Base-by-base conservation (phyloP, 2,888 invertebrate species). In the Clitarchus hookeri region DNA sequence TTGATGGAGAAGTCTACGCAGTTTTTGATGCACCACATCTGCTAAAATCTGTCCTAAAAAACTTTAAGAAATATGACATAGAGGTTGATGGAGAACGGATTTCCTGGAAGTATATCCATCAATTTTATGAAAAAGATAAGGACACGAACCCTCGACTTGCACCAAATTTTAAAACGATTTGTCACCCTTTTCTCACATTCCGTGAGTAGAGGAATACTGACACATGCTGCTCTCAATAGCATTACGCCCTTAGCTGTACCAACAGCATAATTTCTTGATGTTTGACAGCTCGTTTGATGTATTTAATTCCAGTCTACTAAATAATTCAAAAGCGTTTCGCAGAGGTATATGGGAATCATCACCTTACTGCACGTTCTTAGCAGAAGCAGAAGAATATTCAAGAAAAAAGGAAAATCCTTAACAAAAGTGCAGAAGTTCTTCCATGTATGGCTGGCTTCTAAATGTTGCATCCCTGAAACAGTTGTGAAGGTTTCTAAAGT, bases 1-100 rank as follows among this genome's bases (percentile, higher is more conserved):
- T 48, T 9, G 84, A 53, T 23, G 84, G 53, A 44, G 23, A 44
- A 48, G 19, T 84, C 13, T 84, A n/a, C 53, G 6, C 26, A 44
- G 26, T 84, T 25, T 84, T 65, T 77, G 86, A 86, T 77, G 19
- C 84, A 16, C 78, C 86, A 27, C 86, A 86, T 84, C 84, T 86
- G 12, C 23, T 86, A 25, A 86, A 86, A 84, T 86, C 86, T 8
- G 84, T 86, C 19, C n/a, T 83, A n/a, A 86, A 86, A 23, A 86
- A 86, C 44, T 78, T 86, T 2, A 86, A 84, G 48, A 84, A 84
- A 27, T 84, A 84, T 54, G 82, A 79, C 53, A 84, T 86, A 27
- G 9, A 44, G 27, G 25, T 36, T 84, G 44, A 77, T 44, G 79
- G 48, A 26, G 82, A 86, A 54, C 6, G 12, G 0, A 44, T 16